Evolutionary conservation across 1,140 invertebrate species (phyloP).

Genomic region (Drosophila bocqueti): DNA sequence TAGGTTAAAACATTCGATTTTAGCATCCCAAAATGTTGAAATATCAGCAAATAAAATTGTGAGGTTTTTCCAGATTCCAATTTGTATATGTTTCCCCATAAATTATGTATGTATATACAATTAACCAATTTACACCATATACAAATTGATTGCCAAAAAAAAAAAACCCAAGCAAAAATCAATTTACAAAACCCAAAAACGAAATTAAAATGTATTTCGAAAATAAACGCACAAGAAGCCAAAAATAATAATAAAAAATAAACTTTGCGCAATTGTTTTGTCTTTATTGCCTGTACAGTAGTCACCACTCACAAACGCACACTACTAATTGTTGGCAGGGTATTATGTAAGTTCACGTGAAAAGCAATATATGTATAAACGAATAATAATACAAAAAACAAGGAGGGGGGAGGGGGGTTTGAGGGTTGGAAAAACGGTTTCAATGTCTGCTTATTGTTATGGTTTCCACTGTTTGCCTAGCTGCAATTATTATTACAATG

Average conservation of each 20-base stretch:
- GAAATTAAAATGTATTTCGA: constrained; percentile 58
- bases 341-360: constrained; percentile 67
- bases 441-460: constrained; percentile 42
- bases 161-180: constrained; percentile 28
- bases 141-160: constrained; percentile 61
- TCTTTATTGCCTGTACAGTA: constrained; percentile 24
- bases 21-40: neutral
- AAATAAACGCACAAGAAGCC: constrained; percentile 57
- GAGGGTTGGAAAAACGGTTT: constrained; percentile 30
- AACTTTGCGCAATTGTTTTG: constrained; percentile 48
- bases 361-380: constrained; percentile 40
- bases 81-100: neutral
- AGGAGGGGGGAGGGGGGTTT: neutral
- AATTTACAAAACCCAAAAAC: constrained; percentile 31
- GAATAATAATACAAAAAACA: constrained; percentile 24
- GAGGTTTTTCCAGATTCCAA: neutral
- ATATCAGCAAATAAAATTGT: neutral
- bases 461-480: constrained; percentile 51
- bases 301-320: constrained; percentile 6
- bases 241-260: constrained; percentile 8
- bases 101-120: no score
- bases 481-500: constrained; percentile 73
- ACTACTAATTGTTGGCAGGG: neutral
- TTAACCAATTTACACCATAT: constrained; percentile 44
- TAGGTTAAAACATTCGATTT: no score